Percentiles rank a stretch among this genome's conserved stretches.
These are phyloP conservation scores for Plestiodon gilberti DNA, from an alignment of 2,113 vertebrate genomes.

Conservation along the genomic window DNA sequence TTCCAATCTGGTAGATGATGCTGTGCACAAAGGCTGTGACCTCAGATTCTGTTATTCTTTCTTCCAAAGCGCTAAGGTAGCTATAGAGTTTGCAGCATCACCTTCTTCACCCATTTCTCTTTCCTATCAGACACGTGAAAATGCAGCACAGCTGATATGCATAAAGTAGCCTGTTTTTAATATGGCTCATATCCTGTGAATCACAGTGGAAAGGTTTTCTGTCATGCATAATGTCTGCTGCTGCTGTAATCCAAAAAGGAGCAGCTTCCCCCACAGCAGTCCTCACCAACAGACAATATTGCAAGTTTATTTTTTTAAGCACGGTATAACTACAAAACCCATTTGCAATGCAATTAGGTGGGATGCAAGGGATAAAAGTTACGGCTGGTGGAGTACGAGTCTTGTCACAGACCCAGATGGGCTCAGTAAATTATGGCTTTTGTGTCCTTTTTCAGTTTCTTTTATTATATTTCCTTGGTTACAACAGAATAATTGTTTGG, in stretches of 20 bases:
- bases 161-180: neutral
- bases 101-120: neutral
- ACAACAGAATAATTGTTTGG: slow-evolving; percentile 13
- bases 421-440: neutral
- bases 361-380: neutral
- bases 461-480: slow-evolving; percentile 25
- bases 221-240: neutral
- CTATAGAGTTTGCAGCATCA: neutral
- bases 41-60: neutral
- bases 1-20: neutral
- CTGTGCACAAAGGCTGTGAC: neutral
- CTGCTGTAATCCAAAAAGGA: neutral
- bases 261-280: neutral
- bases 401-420: neutral
- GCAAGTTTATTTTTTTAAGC: neutral
- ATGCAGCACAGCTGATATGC: neutral
- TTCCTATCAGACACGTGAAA: neutral
- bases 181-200: neutral
- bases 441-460: neutral
- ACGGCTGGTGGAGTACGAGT: neutral
- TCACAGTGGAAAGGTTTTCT: neutral
- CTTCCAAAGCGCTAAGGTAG: neutral
- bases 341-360: neutral
- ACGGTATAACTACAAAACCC: neutral
- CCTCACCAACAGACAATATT: neutral